phyloP scores from a whole-genome alignment of 2,888 invertebrate genomes.

The Hypselothyrea guttata region DNA sequence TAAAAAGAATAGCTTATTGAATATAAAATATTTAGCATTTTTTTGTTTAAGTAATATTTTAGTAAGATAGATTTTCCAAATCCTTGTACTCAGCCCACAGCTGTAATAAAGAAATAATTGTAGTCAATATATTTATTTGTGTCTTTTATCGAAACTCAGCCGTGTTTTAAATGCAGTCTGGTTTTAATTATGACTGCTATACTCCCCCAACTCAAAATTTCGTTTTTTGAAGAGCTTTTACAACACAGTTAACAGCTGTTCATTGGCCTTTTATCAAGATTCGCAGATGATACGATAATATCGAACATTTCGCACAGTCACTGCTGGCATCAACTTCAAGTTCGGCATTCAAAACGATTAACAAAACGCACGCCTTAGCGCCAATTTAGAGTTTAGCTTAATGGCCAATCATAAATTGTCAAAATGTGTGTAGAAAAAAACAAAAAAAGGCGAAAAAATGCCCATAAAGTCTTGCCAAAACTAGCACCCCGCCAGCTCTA shows the following conservation, averaged over 20 bases:
- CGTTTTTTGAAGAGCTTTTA: too few relatives aligned
- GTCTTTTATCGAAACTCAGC: too few relatives aligned
- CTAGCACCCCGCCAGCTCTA: conserved; percentile 28
- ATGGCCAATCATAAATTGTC: conserved; percentile 68
- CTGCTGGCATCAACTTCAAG: conserved; percentile 34
- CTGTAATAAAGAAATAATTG: too few relatives aligned
- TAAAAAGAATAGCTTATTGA: too few relatives aligned
- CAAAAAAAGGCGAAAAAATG: conserved; percentile 17
- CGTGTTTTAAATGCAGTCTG: too few relatives aligned
- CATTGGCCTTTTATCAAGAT: conserved; percentile 41
- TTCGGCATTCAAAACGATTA: conserved; percentile 56
- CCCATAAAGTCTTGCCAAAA: conserved; percentile 43
- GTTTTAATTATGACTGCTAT: too few relatives aligned
- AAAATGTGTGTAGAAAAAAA: conserved; percentile 38
- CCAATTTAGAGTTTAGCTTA: conserved; percentile 72
- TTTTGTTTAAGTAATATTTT: too few relatives aligned
- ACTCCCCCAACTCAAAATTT: too few relatives aligned
- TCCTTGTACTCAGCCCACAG: too few relatives aligned
- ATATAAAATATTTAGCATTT: too few relatives aligned
- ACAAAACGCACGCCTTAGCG: conserved; percentile 64
- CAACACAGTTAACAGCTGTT: conserved; percentile 43
- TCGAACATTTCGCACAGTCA: conserved; percentile 30
- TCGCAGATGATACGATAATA: background rate
- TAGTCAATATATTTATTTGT: too few relatives aligned
- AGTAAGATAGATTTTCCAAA: too few relatives aligned